Base-by-base conservation (phyloP, 2,113 vertebrate species). In the Stigmatopora argus region DNA sequence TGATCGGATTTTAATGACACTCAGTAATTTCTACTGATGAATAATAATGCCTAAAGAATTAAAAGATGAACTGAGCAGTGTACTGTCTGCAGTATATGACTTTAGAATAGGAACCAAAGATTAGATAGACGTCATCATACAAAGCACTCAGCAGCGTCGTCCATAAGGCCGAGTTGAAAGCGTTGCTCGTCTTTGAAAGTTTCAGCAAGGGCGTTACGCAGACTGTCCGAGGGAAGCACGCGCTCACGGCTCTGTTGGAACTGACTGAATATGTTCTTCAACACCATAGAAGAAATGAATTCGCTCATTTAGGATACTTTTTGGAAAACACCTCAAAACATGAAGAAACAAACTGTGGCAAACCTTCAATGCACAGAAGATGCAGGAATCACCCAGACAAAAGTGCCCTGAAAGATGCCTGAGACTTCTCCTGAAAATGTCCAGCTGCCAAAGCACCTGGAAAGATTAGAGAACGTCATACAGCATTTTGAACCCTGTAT, bases 321-420 rank as follows among this genome's bases (percentile, higher is more conserved):
- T 31, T 11, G n/a, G 31, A 34, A n/a, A 62, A 14, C 18, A 5
- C 19, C 18, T 17, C 21, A 49, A 49, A 17, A 10, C 7, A 35
- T 31, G 5, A 51, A 10, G 1, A 1, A 45, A 19, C 1, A 45
- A 38, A 65, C 13, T 14, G n/a, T 17, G 41, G 63, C 69, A n/a
- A 87, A 97, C 97, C 94, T 99, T 99, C 79, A 99, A 88, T 82
- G 96, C 95, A 72, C 97, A 99, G 86, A 99, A 99, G 84, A 99
- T 98, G 79, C 97, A 99, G 34, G 94, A 92, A 56, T 98, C 95
- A 52, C 95, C 95, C 55, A 97, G 93, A 83, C 97, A 99, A 56
- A 96, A 91, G 1, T 99, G 97, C 60, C 95, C 96, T 31, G 94
- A 94, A 63, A 99, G 92, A 81, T 94, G 92, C 80, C 96, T 91